Conservation (phyloP, 2,888 invertebrate genomes). For the Nephrotoma guestfalica region DNA sequence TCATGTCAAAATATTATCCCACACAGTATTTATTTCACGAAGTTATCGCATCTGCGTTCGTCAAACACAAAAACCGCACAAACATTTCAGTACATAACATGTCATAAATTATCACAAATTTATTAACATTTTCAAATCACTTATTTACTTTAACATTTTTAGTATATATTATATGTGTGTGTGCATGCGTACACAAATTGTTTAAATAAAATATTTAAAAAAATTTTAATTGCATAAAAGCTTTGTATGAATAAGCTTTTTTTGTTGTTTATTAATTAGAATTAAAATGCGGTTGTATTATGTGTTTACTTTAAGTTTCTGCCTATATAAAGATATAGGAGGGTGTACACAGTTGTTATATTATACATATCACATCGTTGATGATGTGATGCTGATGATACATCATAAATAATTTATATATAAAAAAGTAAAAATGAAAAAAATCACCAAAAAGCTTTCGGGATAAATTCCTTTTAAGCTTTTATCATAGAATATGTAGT, state of each 20-base stretch:
- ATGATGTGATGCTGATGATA: neutral
- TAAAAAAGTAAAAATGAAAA: neutral
- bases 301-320: neutral
- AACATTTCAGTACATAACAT: neutral
- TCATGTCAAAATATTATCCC: neutral
- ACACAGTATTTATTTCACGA: neutral
- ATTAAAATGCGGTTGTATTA: neutral
- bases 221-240: neutral
- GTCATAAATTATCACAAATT: neutral
- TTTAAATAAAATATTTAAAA: neutral
- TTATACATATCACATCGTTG: neutral
- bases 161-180: neutral
- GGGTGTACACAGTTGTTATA: neutral
- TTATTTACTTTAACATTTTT: neutral
- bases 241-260: neutral
- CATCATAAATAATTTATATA: neutral
- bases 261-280: neutral
- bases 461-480: neutral
- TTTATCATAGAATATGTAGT: neutral
- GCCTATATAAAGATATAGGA: neutral
- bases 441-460: neutral
- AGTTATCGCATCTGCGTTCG: no score
- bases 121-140: neutral
- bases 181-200: neutral
- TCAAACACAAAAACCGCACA: neutral